Evolutionary conservation across 2,113 vertebrate species (phyloP), one percentile per base, ranked within the genome.

Genomic region (Hippoglossus stenolepis): DNA sequence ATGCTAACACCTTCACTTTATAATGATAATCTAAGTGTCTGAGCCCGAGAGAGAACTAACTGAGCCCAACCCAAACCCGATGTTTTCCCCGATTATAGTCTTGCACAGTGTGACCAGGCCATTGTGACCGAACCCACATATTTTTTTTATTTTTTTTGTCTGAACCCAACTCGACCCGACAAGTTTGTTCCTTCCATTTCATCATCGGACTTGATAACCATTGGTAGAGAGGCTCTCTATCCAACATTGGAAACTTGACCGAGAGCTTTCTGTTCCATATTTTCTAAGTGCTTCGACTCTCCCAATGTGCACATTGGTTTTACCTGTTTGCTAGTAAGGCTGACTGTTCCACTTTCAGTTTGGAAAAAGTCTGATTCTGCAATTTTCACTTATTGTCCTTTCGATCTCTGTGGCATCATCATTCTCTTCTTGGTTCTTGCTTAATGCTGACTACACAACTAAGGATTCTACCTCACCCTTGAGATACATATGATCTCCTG

Each of bases 211-310:
- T 17, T 15, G 38, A 73, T 66, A 77, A 65, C 69, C 38, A 56
- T 57, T 14, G 12, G 43, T 45, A 13, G 43, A 40, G 23, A 17
- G 59, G 21, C 67, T 73, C 75, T 40, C 13, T 66, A 18, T 70
- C 51, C 68, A 68, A 74, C 75, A 76, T 43, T 14, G 21, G 43
- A 31, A 23, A 62, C 58, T 82, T 57, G 47, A 61, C 31, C 31
- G n/a, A 70, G 23, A 74, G 69, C 70, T 77, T 84, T 77, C 61
- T 68, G 61, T 56, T 71, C 57, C 57, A 68, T 79, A 58, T 79
- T 45, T 12, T 79, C 26, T 21, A 59, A 77, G 82, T 77, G 71
- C 65, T 70, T 71, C 0, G 1, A 64, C 26, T 69, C 23, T 72
- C 20, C 64, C 6, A 71, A 69, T 56, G 35, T 31, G 21, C 58